Evolutionary conservation across 2,888 invertebrate genomes (phyloP).

Genomic region (Drosophila borborema): DNA sequence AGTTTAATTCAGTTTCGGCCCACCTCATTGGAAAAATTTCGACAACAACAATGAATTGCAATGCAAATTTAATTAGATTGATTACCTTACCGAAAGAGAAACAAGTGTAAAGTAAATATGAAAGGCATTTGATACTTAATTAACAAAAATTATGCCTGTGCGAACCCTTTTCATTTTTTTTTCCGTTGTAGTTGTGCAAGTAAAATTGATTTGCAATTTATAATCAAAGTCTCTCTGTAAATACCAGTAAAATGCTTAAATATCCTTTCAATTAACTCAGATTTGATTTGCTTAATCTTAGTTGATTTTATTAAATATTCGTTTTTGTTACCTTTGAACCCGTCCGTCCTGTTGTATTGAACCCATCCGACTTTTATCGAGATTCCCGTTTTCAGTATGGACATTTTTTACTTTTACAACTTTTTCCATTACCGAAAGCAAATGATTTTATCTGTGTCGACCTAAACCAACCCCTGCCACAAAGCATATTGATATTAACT

Average conservation of each 20-base stretch:
- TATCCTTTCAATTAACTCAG: neutral
- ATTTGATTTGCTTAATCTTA: constrained; percentile 8
- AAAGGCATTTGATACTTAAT: constrained; percentile 40
- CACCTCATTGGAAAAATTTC: constrained; percentile 47
- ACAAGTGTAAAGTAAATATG: constrained; percentile 24
- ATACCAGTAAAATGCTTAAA: constrained; percentile 40
- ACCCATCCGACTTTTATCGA: constrained; percentile 21
- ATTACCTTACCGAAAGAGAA: constrained; percentile 8
- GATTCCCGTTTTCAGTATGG: constrained; percentile 15
- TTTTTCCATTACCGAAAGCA: neutral
- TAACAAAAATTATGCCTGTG: constrained; percentile 53
- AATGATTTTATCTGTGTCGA: constrained; percentile 14
- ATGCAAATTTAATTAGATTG: constrained; percentile 45
- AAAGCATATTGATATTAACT: constrained; percentile 44
- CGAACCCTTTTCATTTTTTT: constrained; percentile 30
- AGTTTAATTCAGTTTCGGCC: constrained; percentile 34
- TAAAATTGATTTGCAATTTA: constrained; percentile 47
- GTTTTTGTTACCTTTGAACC: constrained; percentile 12
- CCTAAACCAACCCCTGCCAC: constrained; percentile 26
- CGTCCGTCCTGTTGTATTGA: constrained; percentile 40
- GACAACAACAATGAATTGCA: constrained; percentile 55
- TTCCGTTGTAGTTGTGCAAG: constrained; percentile 73
- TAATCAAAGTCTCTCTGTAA: constrained; percentile 47
- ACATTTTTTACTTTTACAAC: neutral
- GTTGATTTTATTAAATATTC: constrained; percentile 1